Percentiles rank a stretch among this genome's conserved stretches.
Evolutionary conservation across 2,113 vertebrate genomes (phyloP).

Genomic region (Panthera leo): DNA sequence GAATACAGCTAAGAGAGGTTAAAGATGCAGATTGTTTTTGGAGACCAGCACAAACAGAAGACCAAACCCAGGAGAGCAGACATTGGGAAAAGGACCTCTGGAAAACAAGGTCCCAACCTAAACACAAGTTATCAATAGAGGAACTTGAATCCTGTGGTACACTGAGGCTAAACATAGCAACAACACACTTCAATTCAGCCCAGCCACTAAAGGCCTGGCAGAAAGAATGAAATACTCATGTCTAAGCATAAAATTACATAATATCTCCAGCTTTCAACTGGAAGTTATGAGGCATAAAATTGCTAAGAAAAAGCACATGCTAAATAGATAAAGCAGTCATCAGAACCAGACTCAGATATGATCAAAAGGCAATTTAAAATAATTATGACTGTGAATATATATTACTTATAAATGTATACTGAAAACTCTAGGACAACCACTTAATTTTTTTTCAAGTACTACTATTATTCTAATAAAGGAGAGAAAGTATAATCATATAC

Average conservation of each 20-base stretch:
- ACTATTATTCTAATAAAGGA: background rate
- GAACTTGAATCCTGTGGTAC: background rate
- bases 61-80: background rate
- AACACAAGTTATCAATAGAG: background rate
- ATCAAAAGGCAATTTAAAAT: background rate
- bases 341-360: background rate
- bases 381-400: background rate
- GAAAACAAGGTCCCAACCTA: background rate
- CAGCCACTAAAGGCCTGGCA: background rate
- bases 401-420: background rate
- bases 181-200: background rate
- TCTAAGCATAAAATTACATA: background rate
- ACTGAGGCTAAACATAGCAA: background rate
- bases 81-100: background rate
- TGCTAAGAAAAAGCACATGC: background rate
- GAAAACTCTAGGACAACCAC: background rate
- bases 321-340: background rate
- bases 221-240: background rate
- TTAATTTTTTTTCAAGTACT: background rate
- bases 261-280: background rate
- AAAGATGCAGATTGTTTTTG: background rate
- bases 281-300: background rate
- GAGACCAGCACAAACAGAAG: background rate
- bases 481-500: background rate
- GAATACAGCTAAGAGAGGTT: background rate